Evolutionary conservation across 2,888 invertebrate genomes (phyloP).

Genomic region (Drosophila neotestacea): DNA sequence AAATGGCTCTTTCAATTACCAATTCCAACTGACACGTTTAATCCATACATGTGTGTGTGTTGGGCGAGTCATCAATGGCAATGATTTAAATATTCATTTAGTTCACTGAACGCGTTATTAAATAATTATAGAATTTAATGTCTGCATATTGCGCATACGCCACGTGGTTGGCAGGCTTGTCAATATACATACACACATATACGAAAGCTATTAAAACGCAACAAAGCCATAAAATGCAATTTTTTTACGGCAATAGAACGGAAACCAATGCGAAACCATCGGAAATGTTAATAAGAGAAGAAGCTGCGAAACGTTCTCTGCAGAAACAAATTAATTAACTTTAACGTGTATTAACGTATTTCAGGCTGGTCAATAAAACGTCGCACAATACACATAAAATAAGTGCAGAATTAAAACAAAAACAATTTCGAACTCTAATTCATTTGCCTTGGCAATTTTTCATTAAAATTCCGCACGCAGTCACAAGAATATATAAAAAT

Average conservation of each 20-base stretch:
- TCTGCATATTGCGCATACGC: slow-evolving; percentile 28
- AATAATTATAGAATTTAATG: slow-evolving; percentile 48
- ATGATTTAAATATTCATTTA: slow-evolving; percentile 37
- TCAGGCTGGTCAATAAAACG: slow-evolving; percentile 27
- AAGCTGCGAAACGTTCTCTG: slow-evolving; percentile 13
- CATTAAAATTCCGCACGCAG: slow-evolving; percentile 60
- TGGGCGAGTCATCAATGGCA: slow-evolving; percentile 10
- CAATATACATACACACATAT: neutral
- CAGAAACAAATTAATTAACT: slow-evolving; percentile 49
- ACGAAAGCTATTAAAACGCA: slow-evolving; percentile 63
- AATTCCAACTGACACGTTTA: slow-evolving; percentile 4
- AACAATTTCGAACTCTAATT: slow-evolving; percentile 34
- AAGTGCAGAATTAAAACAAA: slow-evolving; percentile 27
- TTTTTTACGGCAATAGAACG: slow-evolving; percentile 66
- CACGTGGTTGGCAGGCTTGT: slow-evolving; percentile 10
- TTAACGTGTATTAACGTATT: slow-evolving; percentile 32
- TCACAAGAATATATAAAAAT: slow-evolving; percentile 50
- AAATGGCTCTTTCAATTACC: slow-evolving; percentile 10
- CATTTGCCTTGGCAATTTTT: slow-evolving; percentile 32
- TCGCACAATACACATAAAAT: slow-evolving; percentile 30
- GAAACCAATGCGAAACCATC: slow-evolving; percentile 23
- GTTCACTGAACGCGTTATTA: slow-evolving; percentile 49
- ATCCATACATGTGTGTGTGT: neutral
- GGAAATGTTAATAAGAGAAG: slow-evolving; percentile 28
- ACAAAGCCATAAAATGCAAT: slow-evolving; percentile 69